Base-by-base conservation (phyloP, 1,140 invertebrate genomes). In the Dendrolimus punctatus region DNA sequence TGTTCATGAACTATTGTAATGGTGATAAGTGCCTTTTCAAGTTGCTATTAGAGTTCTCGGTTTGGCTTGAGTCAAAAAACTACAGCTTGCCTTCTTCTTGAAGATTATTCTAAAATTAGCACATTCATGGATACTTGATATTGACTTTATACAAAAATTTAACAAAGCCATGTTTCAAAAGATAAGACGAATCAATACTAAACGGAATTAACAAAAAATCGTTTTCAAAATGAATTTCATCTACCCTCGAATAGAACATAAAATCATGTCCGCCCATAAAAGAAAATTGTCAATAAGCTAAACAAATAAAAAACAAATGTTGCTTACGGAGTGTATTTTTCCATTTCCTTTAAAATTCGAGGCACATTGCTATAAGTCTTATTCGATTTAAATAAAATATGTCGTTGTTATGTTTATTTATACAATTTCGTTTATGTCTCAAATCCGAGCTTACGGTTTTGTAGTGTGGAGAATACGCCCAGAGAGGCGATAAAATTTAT, bases 401-500 rank as follows among this genome's bases (percentile, higher is more conserved):
- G 23, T 3, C 23, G 23, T 23, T 23, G 23, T 23, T 23, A 23
- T 23, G 23, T 23, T 23, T 23, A 23, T 23, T 23, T 63, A 70
- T 65, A 66, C 49, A 58, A 56, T 55, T 56, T 40, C 55, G 65
- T 66, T 65, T 71, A 73, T 76, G 70, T 76, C 66, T 73, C 69
- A 80, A 76, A 80, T 83, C 73, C 73, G 53, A 69, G 72, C 66
- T 76, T 68, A 80, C 67, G 74, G 70, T 74, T 73, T 72, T 75
- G 77, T 79, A 77, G 70, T 74, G 71, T 56, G 51, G 66, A 73
- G 71, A 73, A 76, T 80, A 80, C 73, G 76, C 71, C 68, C 63
- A 57, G 62, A 74, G 71, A 66, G 67, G 69, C 79, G 72, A 82
- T 81, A 80, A 81, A 85, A 83, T 85, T 85, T 85, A 85, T 83